Percentiles rank a stretch among this genome's conserved stretches.
phyloP scores from a whole-genome alignment of 2,797 vertebrate species.

The Podarcis lilfordi region DNA sequence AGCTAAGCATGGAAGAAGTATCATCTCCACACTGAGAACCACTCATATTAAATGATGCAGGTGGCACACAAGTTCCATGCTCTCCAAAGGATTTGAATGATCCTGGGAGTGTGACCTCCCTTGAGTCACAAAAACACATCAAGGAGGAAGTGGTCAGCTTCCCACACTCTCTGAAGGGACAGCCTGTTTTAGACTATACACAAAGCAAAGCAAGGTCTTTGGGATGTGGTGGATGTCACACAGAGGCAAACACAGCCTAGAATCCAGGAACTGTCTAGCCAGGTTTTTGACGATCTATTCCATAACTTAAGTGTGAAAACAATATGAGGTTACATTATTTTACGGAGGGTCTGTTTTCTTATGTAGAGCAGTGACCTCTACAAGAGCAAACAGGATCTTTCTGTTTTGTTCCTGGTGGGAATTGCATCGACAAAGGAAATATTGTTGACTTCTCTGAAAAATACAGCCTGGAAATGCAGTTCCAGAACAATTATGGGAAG shows the following conservation, averaged over 20 bases:
- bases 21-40: neutral
- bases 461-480: constrained; percentile 64
- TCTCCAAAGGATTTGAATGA: neutral
- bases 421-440: constrained; percentile 67
- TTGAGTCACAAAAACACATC: neutral
- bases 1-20: neutral
- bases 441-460: constrained; percentile 62
- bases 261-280: constrained; percentile 8
- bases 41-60: neutral
- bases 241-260: neutral
- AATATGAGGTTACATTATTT: neutral
- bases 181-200: too few species aligned
- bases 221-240: neutral
- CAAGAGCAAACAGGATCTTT: constrained; percentile 41
- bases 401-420: constrained; percentile 42
- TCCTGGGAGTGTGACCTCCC: neutral
- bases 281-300: neutral
- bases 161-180: neutral
- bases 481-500: constrained; percentile 79
- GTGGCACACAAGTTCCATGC: neutral
- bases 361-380: constrained; percentile 19
- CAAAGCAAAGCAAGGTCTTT: neutral
- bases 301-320: constrained; percentile 3
- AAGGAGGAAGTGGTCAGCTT: neutral
- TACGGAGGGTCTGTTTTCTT: constrained; percentile 1